These are phyloP conservation scores for Panthera leo DNA, from an alignment of 2,113 vertebrate species.

Conservation along the genomic window DNA sequence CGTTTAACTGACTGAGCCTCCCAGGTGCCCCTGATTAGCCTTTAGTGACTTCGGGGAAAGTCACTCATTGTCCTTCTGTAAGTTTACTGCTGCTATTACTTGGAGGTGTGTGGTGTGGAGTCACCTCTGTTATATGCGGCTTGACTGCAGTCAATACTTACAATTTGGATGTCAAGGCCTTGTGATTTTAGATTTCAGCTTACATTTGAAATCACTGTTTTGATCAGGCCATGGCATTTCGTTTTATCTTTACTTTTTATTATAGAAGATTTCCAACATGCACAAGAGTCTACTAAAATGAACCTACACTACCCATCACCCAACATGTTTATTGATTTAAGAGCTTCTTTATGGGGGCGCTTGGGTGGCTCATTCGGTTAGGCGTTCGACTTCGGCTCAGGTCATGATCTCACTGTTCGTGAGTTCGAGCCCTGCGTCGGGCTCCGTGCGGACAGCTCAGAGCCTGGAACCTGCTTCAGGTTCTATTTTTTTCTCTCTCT, in stretches of 20 bases:
- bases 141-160: slow-evolving; percentile 30
- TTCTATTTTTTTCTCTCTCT: too few species aligned
- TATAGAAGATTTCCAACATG: slow-evolving; percentile 27
- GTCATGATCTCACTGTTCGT: too few species aligned
- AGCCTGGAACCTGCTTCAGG: too few species aligned
- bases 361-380: too few species aligned
- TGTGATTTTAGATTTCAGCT: not conserved
- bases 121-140: not conserved
- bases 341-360: not conserved
- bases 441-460: too few species aligned
- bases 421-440: too few species aligned
- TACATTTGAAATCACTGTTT: slow-evolving; percentile 21
- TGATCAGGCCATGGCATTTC: not conserved
- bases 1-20: too few species aligned
- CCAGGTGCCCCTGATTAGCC: not conserved
- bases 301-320: not conserved
- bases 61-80: too few species aligned
- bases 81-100: not conserved
- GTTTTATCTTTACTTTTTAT: slow-evolving; percentile 35
- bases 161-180: slow-evolving; percentile 33
- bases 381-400: too few species aligned
- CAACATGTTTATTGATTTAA: not conserved
- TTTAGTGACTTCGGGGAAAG: not conserved
- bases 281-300: not conserved
- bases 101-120: rapidly evolving